Conservation (phyloP, 2,797 vertebrate genomes). For the Trichosurus vulpecula region DNA sequence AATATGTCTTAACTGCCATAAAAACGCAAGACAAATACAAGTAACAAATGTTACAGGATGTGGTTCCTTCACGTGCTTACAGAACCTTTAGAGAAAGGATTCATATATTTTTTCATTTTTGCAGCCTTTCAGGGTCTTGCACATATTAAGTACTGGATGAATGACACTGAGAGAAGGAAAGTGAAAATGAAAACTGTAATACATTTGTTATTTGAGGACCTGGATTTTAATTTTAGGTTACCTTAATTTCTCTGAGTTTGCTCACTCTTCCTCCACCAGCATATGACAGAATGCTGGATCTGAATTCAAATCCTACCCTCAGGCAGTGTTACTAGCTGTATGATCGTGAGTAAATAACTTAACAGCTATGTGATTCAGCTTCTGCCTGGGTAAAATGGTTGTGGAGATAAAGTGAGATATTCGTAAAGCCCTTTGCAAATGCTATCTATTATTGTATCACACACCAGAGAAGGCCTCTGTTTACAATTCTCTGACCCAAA, state of each 20-base stretch:
- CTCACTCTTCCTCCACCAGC: not conserved
- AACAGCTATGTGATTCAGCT: not conserved
- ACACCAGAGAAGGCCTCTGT: too few relatives aligned
- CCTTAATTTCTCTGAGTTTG: not conserved
- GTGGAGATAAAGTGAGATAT: not conserved
- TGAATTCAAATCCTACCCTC: not conserved
- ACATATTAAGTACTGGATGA: not conserved
- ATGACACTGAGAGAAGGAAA: not conserved
- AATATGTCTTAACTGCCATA: not conserved
- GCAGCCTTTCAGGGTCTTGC: not conserved
- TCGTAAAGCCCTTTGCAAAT: not conserved
- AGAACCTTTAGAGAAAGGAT: not conserved
- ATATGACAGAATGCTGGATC: not conserved
- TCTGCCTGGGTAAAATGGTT: not conserved
- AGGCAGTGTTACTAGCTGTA: accelerated
- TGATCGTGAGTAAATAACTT: not conserved
- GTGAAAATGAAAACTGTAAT: not conserved
- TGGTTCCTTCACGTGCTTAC: not conserved
- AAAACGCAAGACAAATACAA: not conserved
- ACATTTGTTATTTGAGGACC: not conserved
- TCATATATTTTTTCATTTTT: not conserved
- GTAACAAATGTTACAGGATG: not conserved
- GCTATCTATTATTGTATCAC: not conserved
- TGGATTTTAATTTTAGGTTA: not conserved
- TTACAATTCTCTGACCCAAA: too few relatives aligned